phyloP scores from a whole-genome alignment of 2,888 invertebrate genomes.

The Aleiodes testaceus region DNA sequence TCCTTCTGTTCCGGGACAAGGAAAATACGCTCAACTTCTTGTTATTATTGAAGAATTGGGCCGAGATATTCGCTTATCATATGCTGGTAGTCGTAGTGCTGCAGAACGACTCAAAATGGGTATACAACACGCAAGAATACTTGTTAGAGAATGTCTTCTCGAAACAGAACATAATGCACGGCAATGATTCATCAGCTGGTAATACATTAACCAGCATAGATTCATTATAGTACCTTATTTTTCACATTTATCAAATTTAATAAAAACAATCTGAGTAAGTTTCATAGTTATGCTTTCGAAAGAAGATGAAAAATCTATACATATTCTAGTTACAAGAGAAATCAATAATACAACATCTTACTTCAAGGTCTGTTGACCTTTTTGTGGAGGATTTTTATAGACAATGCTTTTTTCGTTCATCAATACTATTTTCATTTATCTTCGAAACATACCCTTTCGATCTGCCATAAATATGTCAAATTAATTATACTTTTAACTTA shows the following conservation, averaged over 20 bases:
- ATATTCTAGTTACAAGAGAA: constrained; percentile 2
- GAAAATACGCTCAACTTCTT: constrained; percentile 70
- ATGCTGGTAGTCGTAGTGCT: constrained; percentile 71
- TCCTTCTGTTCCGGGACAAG: constrained; percentile 70
- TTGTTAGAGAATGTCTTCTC: constrained; percentile 69
- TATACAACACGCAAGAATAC: constrained; percentile 70
- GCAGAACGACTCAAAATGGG: constrained; percentile 71
- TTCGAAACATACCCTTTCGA: not conserved
- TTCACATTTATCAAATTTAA: constrained; percentile 31
- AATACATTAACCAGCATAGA: constrained; percentile 56
- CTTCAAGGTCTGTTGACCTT: not conserved
- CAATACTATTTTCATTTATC: not conserved
- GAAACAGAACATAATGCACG: constrained; percentile 72
- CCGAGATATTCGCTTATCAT: constrained; percentile 71
- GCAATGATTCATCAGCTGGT: constrained; percentile 66
- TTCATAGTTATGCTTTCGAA: constrained; percentile 2
- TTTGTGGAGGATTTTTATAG: constrained; percentile 13
- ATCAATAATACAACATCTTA: not conserved
- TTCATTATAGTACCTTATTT: constrained; percentile 49
- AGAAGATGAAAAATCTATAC: not conserved
- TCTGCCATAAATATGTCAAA: no score
- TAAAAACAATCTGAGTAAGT: constrained; percentile 2
- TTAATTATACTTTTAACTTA: no score
- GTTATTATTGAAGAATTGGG: constrained; percentile 74
- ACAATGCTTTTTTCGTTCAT: not conserved